phyloP scores from a whole-genome alignment of 2,888 invertebrate genomes.

The Steinernema carpocapsae region DNA sequence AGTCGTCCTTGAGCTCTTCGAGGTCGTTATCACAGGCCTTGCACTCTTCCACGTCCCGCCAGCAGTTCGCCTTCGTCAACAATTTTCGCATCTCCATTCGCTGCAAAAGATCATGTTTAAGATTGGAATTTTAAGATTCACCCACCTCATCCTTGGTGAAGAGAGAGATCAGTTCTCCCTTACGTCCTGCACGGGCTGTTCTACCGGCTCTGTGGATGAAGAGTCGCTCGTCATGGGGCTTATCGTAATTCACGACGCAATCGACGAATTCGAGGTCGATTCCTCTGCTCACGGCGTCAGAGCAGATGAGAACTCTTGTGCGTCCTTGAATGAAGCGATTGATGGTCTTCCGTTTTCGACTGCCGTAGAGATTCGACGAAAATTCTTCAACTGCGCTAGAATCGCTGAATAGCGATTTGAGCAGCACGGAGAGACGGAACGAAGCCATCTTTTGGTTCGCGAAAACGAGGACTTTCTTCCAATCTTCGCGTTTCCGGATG shows the following conservation, averaged over 20 bases:
- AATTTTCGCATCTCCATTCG: conserved; percentile 41
- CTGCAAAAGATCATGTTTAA: conserved; percentile 37
- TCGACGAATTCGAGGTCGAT: conserved; percentile 88
- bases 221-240: conserved; percentile 84
- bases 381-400: conserved; percentile 52
- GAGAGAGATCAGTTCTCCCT: conserved; percentile 84
- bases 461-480: conserved; percentile 49
- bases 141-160: conserved; percentile 71
- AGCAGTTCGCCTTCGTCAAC: conserved; percentile 44
- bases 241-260: conserved; percentile 89
- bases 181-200: conserved; percentile 88
- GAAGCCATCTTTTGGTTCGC: conserved; percentile 45
- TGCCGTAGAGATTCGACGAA: conserved; percentile 58
- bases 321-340: conserved; percentile 48
- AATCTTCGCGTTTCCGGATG: conserved; percentile 44
- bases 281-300: conserved; percentile 91
- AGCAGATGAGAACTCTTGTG: conserved; percentile 77
- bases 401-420: conserved; percentile 36
- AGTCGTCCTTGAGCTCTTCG: conserved; percentile 75
- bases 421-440: conserved; percentile 41
- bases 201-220: conserved; percentile 92
- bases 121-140: neutral
- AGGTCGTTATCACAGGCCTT: conserved; percentile 73
- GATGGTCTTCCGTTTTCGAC: conserved; percentile 54
- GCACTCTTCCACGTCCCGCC: conserved; percentile 56